Evolutionary conservation across 2,797 vertebrate species (phyloP).

Genomic region (Agapornis canus): DNA sequence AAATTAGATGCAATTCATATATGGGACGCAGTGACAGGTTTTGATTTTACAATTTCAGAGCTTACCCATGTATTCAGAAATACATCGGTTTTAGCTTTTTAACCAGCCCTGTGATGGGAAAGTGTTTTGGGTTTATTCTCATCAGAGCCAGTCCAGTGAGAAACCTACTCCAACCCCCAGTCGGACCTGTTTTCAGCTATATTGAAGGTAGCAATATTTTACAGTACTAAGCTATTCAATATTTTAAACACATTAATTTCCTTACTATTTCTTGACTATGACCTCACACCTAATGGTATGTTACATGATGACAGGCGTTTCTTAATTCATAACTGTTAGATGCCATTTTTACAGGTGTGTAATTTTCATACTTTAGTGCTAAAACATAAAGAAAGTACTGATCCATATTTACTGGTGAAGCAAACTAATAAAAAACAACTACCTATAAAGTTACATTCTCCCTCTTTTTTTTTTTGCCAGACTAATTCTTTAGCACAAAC

Average conservation of each 20-base stretch:
- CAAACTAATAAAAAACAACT: conserved; percentile 79
- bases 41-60: conserved; percentile 46
- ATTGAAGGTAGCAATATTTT: conserved; percentile 69
- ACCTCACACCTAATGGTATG: conserved; percentile 71
- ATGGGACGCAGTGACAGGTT: conserved; percentile 20
- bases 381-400: conserved; percentile 75
- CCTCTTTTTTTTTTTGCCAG: conserved; percentile 75
- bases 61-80: conserved; percentile 64
- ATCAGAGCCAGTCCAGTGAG: conserved; percentile 44
- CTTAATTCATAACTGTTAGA: conserved; percentile 76
- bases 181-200: conserved; percentile 61
- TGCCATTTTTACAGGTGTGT: conserved; percentile 75
- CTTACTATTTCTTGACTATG: conserved; percentile 69
- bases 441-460: conserved; percentile 76
- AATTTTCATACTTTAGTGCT: conserved; percentile 77
- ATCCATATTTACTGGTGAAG: conserved; percentile 75
- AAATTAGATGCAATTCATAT: neutral
- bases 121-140: conserved; percentile 66
- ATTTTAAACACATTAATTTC: conserved; percentile 72
- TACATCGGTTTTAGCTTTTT: conserved; percentile 59
- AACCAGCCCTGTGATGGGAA: conserved; percentile 44
- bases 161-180: conserved; percentile 34
- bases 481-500: conserved; percentile 66
- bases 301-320: conserved; percentile 71
- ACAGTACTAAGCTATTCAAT: conserved; percentile 59